These are phyloP conservation scores for Meteorus sp. DNA, from an alignment of 1,140 invertebrate genomes.

Conservation along the genomic window DNA sequence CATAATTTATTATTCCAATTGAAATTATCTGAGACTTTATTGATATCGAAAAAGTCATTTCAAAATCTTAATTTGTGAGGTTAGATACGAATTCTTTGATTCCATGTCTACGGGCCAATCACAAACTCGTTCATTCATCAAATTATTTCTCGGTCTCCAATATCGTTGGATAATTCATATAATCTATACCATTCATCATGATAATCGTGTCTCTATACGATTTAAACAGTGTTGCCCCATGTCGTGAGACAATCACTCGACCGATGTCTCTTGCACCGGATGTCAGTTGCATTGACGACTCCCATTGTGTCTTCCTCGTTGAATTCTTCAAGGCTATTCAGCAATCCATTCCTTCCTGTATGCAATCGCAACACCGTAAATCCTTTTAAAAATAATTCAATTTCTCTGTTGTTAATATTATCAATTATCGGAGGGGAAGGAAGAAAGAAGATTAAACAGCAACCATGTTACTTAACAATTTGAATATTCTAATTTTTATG, in stretches of 20 bases:
- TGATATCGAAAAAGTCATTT: too few species aligned
- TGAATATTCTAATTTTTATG: not conserved
- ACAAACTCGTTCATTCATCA: not conserved
- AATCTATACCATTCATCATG: too few species aligned
- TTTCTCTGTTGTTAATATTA: conserved; percentile 8
- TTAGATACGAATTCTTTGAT: too few species aligned
- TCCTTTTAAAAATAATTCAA: conserved; percentile 19
- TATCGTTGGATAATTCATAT: too few species aligned
- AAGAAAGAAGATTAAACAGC: too few species aligned
- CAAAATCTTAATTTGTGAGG: too few species aligned
- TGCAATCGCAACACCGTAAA: conserved; percentile 8
- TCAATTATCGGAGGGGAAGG: not conserved
- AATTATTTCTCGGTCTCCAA: too few species aligned
- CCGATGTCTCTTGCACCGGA: conserved; percentile 15
- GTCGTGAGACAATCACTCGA: not conserved
- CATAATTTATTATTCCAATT: too few species aligned
- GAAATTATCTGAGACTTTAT: too few species aligned
- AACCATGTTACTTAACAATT: too few species aligned
- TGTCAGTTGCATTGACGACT: conserved; percentile 32
- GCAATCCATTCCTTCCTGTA: conserved; percentile 32
- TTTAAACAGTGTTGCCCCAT: too few species aligned
- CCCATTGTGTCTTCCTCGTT: conserved; percentile 26
- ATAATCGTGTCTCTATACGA: too few species aligned
- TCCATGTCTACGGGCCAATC: not conserved
- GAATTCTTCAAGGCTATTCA: conserved; percentile 30